A percentile compares a stretch with the other conserved stretches of the same genome.
phyloP scores from a whole-genome alignment of 2,888 invertebrate species.

The Chironomus riparius region DNA sequence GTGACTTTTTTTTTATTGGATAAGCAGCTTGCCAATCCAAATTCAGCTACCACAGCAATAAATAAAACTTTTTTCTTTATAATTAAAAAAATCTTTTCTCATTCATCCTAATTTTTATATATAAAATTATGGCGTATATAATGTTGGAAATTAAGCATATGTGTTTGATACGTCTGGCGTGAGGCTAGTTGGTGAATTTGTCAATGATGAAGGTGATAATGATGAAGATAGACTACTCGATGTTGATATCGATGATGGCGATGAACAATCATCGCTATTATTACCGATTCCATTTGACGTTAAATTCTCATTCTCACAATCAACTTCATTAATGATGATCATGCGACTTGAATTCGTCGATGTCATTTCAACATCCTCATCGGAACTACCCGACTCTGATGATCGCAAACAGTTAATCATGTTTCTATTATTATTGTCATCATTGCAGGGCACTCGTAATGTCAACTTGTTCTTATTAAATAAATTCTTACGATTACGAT shows the following conservation, averaged over 20 bases:
- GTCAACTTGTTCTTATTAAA: conserved; percentile 17
- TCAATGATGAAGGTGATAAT: conserved; percentile 5
- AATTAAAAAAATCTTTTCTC: background rate
- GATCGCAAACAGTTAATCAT: background rate
- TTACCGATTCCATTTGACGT: background rate
- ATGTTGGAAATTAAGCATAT: background rate
- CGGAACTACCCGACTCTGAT: conserved; percentile 6
- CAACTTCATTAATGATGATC: background rate
- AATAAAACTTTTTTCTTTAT: background rate
- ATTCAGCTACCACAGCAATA: conserved; percentile 25
- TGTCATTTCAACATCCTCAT: conserved; percentile 18
- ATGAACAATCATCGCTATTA: background rate
- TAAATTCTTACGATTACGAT: conserved; percentile 8
- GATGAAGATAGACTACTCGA: background rate
- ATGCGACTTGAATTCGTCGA: background rate
- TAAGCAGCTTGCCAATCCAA: background rate
- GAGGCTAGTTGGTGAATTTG: conserved; percentile 22
- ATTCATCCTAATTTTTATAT: background rate
- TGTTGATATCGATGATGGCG: conserved; percentile 4
- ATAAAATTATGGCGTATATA: background rate
- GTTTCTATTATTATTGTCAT: conserved; percentile 11
- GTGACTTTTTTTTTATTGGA: background rate
- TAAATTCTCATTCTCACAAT: background rate
- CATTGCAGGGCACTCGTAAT: conserved; percentile 8
- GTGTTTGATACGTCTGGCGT: conserved; percentile 1